phyloP scores from a whole-genome alignment of 2,797 vertebrate genomes.

The Chiloscyllium punctatum region DNA sequence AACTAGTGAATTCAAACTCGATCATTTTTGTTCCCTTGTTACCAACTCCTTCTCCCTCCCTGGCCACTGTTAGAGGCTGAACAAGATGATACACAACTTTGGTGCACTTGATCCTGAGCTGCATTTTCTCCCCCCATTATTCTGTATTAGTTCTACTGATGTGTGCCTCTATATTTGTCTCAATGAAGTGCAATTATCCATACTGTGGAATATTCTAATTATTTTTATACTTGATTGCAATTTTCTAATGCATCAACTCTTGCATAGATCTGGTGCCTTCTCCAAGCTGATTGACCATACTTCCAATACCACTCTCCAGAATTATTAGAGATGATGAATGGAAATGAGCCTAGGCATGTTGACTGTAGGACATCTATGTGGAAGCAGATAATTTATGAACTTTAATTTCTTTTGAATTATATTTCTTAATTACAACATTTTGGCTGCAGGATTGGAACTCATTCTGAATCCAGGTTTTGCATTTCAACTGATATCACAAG shows the following conservation, averaged over 20 bases:
- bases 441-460: not conserved
- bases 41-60: not conserved
- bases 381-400: too few species aligned
- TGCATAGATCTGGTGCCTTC: not conserved
- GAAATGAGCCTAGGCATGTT: not conserved
- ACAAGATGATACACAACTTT: not conserved
- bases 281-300: not conserved
- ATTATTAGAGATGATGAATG: not conserved
- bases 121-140: not conserved
- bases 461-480: not conserved
- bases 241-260: not conserved
- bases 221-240: not conserved
- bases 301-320: not conserved
- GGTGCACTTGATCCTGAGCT: not conserved
- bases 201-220: not conserved
- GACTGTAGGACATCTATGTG: not conserved
- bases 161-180: not conserved
- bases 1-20: not conserved
- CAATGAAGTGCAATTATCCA: not conserved
- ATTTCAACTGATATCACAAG: not conserved
- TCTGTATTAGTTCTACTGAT: not conserved
- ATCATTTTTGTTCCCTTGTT: not conserved
- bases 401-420: not conserved
- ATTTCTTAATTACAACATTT: not conserved
- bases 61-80: not conserved